Percentiles rank a stretch among this genome's conserved stretches.
phyloP scores from a whole-genome alignment of 1,140 invertebrate genomes.

The Drosophila persimilis region DNA sequence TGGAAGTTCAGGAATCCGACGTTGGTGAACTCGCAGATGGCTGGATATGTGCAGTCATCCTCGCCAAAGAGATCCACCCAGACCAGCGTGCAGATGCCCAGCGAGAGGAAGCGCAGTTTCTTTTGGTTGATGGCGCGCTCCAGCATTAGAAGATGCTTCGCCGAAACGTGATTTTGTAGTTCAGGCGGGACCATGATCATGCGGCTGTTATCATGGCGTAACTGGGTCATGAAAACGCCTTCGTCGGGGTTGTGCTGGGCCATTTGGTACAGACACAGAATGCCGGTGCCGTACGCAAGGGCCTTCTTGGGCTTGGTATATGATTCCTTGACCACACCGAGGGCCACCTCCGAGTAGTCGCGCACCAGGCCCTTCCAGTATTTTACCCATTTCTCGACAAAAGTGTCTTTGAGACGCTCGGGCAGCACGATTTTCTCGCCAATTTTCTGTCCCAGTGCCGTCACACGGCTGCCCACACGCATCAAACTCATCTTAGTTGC shows the following conservation, averaged over 20 bases:
- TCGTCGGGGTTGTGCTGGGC: slow-evolving; percentile 60
- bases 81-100: slow-evolving; percentile 89
- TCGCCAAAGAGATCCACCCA: slow-evolving; percentile 89
- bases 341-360: slow-evolving; percentile 86
- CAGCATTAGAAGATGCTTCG: slow-evolving; percentile 86
- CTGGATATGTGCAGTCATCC: slow-evolving; percentile 87
- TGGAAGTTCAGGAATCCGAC: slow-evolving; percentile 86
- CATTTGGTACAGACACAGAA: slow-evolving; percentile 46
- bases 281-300: slow-evolving; percentile 70
- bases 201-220: slow-evolving; percentile 84
- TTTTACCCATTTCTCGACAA: slow-evolving; percentile 86
- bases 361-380: slow-evolving; percentile 86
- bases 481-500: slow-evolving; percentile 51
- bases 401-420: slow-evolving; percentile 85
- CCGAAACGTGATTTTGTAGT: slow-evolving; percentile 87
- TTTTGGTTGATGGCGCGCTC: slow-evolving; percentile 87
- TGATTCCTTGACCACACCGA: slow-evolving; percentile 85
- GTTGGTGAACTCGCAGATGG: slow-evolving; percentile 88
- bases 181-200: slow-evolving; percentile 87
- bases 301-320: slow-evolving; percentile 85
- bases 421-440: slow-evolving; percentile 73
- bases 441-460: slow-evolving; percentile 57
- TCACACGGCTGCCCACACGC: slow-evolving; percentile 40
- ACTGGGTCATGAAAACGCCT: slow-evolving; percentile 46
- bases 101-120: slow-evolving; percentile 86